Base-by-base conservation (phyloP, 2,113 vertebrate species). In the Sebastes schlegelii region DNA sequence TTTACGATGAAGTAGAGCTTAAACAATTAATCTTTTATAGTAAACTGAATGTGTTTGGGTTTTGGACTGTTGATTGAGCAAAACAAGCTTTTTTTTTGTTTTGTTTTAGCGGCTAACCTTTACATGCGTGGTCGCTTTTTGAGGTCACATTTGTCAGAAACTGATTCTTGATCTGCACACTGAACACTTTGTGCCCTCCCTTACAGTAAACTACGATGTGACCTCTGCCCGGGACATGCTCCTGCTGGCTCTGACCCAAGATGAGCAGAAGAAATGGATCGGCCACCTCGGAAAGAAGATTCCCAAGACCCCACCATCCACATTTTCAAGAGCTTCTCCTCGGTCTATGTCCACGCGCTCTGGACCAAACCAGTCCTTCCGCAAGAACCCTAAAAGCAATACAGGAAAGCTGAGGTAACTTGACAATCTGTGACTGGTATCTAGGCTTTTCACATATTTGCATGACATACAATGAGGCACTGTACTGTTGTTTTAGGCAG, bases 221-320 rank as follows among this genome's bases (percentile, higher is more conserved):
- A 99, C 98, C 84, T 97, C 98, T 83, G 98, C 98, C 88, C 97
- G 97, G 90, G 97, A 99, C 95, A 97, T 99, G 97, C 95, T 99
- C 83, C 93, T 99, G 73, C 87, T 99, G 92, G 98, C 98, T 8
- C 94, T 97, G 85, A 97, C 97, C 92, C 98, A 99, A 91, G 98
- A 99, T 46, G 98, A 99, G 92, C 98, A 99, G 94, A 99, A 99
- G 93, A 99, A 98, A 87, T 99, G 98, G 98, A 98, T 99, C 43
- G 97, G 97, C 86, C 98, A 99, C 91, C 97, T 99, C 81, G 96
- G 98, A 93, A 99, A 99, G 95, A 99, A 99, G 94, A 99, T 99
- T 67, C 98, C 98, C 51, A 99, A 99, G 90, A 98, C 97, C 5
- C 98, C 98, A 19, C 98, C 98, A 1, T 94, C 97, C 49, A 95